These are phyloP conservation scores for Salvelinus fontinalis DNA, from an alignment of 2,113 vertebrate species.

Conservation along the genomic window DNA sequence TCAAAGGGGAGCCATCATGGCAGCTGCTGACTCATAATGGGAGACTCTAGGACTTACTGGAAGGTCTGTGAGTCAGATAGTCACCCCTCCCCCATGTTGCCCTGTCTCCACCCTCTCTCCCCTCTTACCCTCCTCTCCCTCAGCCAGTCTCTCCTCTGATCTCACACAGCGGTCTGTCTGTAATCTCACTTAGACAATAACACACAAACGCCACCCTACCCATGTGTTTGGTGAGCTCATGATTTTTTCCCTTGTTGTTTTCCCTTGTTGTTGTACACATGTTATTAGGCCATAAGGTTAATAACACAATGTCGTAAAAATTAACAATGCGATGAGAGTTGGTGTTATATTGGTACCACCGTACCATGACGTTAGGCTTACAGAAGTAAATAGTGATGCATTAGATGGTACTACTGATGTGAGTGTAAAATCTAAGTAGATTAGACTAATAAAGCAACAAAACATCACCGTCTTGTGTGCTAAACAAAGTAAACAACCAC, in stretches of 20 bases:
- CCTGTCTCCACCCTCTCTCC: neutral
- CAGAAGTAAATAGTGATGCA: too few relatives aligned
- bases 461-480: neutral
- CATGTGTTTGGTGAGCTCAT: too few relatives aligned
- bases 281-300: too few relatives aligned
- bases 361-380: neutral
- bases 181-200: neutral
- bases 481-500: neutral
- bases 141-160: conserved; percentile 1
- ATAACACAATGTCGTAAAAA: neutral
- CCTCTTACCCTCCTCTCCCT: neutral
- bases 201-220: conserved; percentile 1
- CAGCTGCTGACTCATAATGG: conserved; percentile 53
- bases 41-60: conserved; percentile 55
- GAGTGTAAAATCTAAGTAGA: neutral
- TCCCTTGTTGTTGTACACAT: too few relatives aligned
- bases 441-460: neutral
- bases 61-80: conserved; percentile 63
- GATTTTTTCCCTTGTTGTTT: too few relatives aligned
- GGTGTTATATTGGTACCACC: neutral
- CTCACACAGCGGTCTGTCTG: neutral
- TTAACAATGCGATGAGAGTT: neutral
- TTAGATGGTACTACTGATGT: too few relatives aligned
- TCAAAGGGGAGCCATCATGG: conserved; percentile 54
- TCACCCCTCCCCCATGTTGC: neutral